These are phyloP conservation scores for Recurvirostra avosetta DNA, from an alignment of 2,113 vertebrate genomes.

Conservation along the genomic window DNA sequence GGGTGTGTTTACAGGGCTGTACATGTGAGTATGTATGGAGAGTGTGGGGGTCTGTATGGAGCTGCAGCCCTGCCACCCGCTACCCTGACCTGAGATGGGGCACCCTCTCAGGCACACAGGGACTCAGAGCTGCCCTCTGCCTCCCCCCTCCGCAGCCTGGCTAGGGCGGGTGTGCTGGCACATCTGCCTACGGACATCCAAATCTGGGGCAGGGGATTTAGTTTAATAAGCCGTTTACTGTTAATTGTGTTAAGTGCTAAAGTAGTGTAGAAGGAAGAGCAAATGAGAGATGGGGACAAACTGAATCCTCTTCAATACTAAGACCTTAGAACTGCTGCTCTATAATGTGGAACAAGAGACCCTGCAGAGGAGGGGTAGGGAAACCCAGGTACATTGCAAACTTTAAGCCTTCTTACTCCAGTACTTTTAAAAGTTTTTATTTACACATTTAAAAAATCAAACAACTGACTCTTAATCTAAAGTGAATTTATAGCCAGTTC, in stretches of 20 bases:
- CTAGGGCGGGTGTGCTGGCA: neutral
- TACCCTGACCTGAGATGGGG: accelerated
- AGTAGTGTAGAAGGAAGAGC: neutral
- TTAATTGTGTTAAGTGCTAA: conserved; percentile 45
- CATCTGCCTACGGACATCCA: neutral
- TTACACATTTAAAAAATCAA: neutral
- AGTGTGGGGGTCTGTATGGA: accelerated
- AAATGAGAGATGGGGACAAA: neutral
- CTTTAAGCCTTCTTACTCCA: neutral
- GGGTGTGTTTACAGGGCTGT: neutral
- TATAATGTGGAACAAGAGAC: neutral
- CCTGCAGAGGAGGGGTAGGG: neutral
- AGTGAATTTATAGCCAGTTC: neutral
- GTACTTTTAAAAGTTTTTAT: neutral
- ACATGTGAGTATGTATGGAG: accelerated
- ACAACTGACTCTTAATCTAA: neutral
- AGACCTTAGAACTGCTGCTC: neutral
- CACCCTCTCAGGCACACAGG: too few species aligned
- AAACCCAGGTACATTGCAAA: neutral
- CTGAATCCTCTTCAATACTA: neutral
- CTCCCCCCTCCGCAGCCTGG: neutral
- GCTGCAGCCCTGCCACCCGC: neutral
- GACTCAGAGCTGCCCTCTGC: neutral
- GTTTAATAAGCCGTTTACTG: conserved; percentile 32
- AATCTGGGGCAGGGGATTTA: conserved; percentile 10